Base-by-base conservation (phyloP, 2,113 vertebrate species). In the Erinaceus europaeus region DNA sequence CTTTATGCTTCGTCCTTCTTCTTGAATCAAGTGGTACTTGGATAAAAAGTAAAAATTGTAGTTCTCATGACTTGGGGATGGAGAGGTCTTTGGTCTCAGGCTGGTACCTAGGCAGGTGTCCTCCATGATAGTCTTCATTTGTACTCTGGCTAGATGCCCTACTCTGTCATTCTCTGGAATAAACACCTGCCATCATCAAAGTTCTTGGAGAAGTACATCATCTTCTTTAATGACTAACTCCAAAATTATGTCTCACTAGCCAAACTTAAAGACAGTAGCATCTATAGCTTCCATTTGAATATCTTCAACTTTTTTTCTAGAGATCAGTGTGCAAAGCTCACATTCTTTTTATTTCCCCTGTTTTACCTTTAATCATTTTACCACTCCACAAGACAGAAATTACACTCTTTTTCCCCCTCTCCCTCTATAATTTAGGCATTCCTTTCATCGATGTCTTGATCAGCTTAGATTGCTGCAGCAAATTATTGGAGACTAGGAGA, bases 101-200 rank as follows among this genome's bases (percentile, higher is more conserved):
- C 32, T 76, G 50, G 15, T 61, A 71, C 23, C 12, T 2, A 36
- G 50, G 12, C 10, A 72, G 27, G 36, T 29, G 14, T 72, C 42
- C 38, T 72, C 42, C 38, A 57, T 3, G 8, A 32, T 25, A 81
- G 48, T n/a, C 71, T 82, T 18, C 11, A 9, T 91, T 4, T 36
- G 32, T 80, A 5, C 34, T 6, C 25, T 40, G 15, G 27, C 17
- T 57, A 38, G 13, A 36, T 42, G 59, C 5, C 32, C 6, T 75
- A 23, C 21, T 90, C n/a, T 59, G 25, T 44, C 86, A 48, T 48
- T 9, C 50, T 79, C 88, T 88, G 62, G 81, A 52, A 84, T 71
- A 17, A 69, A 27, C 5, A 72, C 9, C 4, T 84, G 18, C 52
- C 69, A 44, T 44, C 21, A 21, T 7, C 14, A 55, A 84, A 71